Percentiles rank a stretch among this genome's conserved stretches.
Evolutionary conservation across 1,140 invertebrate genomes (phyloP).

Genomic region (Akabosia matsudoensis): DNA sequence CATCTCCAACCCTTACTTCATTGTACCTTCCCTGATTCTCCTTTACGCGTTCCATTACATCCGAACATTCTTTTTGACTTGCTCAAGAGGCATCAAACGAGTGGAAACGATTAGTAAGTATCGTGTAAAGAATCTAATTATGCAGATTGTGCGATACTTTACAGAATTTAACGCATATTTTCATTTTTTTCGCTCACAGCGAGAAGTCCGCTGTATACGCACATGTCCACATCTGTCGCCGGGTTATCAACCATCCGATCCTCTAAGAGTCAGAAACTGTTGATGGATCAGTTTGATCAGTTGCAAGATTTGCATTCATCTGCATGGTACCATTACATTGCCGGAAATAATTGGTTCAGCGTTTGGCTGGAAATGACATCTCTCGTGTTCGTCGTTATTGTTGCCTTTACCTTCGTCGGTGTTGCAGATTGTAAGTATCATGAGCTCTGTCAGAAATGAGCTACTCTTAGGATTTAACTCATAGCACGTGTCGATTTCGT

Average conservation of each 20-base stretch:
- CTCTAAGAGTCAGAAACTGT: conserved; percentile 67
- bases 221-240: conserved; percentile 80
- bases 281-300: conserved; percentile 72
- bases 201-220: conserved; percentile 75
- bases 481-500: neutral
- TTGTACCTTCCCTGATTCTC: conserved; percentile 58
- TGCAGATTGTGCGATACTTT: neutral
- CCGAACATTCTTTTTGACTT: conserved; percentile 60
- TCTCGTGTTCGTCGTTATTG: conserved; percentile 62
- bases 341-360: conserved; percentile 66
- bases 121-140: too few relatives aligned
- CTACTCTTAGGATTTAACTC: neutral
- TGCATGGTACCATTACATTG: conserved; percentile 65
- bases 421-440: conserved; percentile 35
- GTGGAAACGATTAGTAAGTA: conserved; percentile 49
- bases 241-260: conserved; percentile 85
- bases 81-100: conserved; percentile 60
- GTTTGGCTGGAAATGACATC: conserved; percentile 70
- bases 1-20: conserved; percentile 59
- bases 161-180: too few relatives aligned
- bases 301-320: conserved; percentile 67
- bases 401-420: conserved; percentile 62
- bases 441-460: neutral
- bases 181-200: conserved; percentile 52
- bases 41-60: conserved; percentile 56